Evolutionary conservation across 2,797 vertebrate species (phyloP), one percentile per base, ranked within the genome.

Genomic region (Eleutherodactylus coqui): DNA sequence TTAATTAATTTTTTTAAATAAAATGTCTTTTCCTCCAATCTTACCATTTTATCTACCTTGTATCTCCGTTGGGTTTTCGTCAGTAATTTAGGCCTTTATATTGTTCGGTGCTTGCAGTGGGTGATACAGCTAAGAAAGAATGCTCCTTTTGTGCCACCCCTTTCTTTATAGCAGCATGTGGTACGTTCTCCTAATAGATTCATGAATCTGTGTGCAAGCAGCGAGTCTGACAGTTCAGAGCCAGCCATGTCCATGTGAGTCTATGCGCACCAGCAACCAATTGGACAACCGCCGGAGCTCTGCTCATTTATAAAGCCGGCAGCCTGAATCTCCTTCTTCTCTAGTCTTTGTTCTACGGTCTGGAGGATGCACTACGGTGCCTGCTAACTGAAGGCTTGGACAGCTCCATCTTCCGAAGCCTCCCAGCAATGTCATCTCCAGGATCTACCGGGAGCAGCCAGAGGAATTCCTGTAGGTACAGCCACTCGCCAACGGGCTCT

Each of bases 371-470:
- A 87, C 90, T 86, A 87, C 90, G 60, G 82, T 58, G 93, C 91
- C 87, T 94, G 90, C 89, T 96, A 93, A 92, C 92, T 86, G 89
- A 90, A 91, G 90, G 86, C 89, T 91, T 91, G 89, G 89, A 90
- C 91, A 88, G 84, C 88, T 36, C 91, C 89, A 90, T 90, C 90
- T 92, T 90, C 90, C 82, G 86, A 79, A 89, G 91, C 91, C 90
- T 91, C 89, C 90, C 90, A 89, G 91, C 92, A 92, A 96, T 96
- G 96, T 95, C 96, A 92, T 94, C 95, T 91, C 94, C 96, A 16
- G 95, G 94, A 95, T 91, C 92, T 89, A 90, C 91, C 85, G 94
- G 94, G 88, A 92, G 94, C 91, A 93, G 93, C 91, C 94, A 93
- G 90, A 95, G 92, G 91, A 93, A 93, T 94, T 94, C 92, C 90